Conservation (phyloP, 2,797 vertebrate species). For the Anisognathus igniventris region DNA sequence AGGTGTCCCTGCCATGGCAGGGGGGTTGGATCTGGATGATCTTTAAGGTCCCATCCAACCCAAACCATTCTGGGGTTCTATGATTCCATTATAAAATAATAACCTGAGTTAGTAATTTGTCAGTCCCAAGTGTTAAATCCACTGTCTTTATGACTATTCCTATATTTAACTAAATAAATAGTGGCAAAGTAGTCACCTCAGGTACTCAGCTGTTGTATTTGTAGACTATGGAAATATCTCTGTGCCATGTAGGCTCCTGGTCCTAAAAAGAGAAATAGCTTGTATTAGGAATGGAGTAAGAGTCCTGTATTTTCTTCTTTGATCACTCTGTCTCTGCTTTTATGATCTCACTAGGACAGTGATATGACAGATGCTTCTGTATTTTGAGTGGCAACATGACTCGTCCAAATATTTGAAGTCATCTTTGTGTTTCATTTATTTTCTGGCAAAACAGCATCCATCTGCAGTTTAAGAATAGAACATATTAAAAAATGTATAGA, state of each 20-base stretch:
- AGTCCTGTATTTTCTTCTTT: neutral
- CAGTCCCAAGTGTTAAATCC: neutral
- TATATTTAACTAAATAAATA: neutral
- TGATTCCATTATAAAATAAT: neutral
- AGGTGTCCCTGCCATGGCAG: neutral
- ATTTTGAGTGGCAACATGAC: neutral
- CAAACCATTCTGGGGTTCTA: neutral
- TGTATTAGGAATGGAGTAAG: neutral
- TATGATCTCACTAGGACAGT: neutral
- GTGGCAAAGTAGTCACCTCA: neutral
- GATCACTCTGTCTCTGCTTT: neutral
- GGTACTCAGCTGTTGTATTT: neutral
- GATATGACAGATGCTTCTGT: neutral
- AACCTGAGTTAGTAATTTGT: neutral
- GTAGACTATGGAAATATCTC: neutral
- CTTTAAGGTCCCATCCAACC: neutral
- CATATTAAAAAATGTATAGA: neutral
- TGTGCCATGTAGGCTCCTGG: neutral
- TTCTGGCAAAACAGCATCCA: neutral
- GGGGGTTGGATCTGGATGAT: neutral
- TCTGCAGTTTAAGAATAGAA: slow-evolving; percentile 17
- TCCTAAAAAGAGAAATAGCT: neutral
- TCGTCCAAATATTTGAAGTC: slow-evolving; percentile 22
- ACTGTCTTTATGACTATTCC: neutral
- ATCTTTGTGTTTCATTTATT: neutral